These are phyloP conservation scores for Julus scanicus DNA, from an alignment of 2,888 invertebrate genomes.

Conservation along the genomic window DNA sequence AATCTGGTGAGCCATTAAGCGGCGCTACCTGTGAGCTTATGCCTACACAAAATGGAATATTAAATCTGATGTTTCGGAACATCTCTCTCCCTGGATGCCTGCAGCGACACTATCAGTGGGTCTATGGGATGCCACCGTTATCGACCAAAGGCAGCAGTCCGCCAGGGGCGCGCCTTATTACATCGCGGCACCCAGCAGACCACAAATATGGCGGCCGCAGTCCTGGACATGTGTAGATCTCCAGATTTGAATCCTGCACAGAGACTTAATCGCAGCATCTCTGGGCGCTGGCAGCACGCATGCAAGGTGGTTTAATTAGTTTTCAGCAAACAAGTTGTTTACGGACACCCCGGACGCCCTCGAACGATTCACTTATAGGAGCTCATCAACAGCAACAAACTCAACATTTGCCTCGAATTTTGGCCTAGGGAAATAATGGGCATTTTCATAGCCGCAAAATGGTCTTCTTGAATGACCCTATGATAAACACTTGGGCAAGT, in stretches of 20 bases:
- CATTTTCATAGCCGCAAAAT: background rate
- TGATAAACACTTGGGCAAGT: background rate
- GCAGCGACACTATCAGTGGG: background rate
- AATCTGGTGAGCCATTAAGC: too few relatives aligned
- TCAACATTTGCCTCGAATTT: background rate
- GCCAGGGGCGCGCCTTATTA: slow-evolving; percentile 32
- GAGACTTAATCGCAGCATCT: background rate
- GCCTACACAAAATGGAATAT: background rate
- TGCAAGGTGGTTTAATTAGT: slow-evolving; percentile 9
- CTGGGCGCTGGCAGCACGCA: slow-evolving; percentile 14
- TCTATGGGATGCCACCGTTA: background rate
- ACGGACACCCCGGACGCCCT: background rate
- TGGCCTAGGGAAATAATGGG: background rate
- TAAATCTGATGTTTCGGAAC: background rate
- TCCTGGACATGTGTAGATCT: slow-evolving; percentile 23
- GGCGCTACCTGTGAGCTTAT: background rate
- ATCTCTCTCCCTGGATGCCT: background rate
- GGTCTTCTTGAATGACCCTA: too few relatives aligned
- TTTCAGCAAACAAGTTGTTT: slow-evolving; percentile 14
- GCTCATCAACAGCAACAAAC: background rate
- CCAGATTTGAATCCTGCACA: background rate
- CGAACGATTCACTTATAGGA: background rate
- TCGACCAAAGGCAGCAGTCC: background rate
- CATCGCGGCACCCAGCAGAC: background rate
- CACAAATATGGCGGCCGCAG: background rate